These are phyloP conservation scores for Drosophila sechellia DNA, from an alignment of 1,140 invertebrate genomes.

Conservation along the genomic window DNA sequence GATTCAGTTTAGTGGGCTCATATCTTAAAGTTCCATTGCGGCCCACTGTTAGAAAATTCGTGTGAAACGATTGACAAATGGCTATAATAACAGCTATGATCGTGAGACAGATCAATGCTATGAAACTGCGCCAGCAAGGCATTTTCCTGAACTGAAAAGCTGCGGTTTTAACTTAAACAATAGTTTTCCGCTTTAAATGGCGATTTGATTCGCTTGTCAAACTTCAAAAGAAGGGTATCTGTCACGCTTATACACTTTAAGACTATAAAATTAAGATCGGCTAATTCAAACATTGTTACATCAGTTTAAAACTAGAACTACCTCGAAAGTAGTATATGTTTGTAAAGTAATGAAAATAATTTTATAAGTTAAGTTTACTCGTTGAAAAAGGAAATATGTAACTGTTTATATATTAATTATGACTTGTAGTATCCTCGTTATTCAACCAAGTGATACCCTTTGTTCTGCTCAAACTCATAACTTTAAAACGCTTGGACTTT, in stretches of 20 bases:
- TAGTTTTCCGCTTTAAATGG: background rate
- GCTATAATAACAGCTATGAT: background rate
- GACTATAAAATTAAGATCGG: too few species aligned
- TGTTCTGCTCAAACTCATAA: background rate
- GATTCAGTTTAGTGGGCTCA: background rate
- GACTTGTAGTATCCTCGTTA: too few species aligned
- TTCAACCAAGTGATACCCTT: background rate
- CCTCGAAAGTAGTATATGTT: background rate
- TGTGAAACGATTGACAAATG: background rate
- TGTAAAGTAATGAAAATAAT: too few species aligned
- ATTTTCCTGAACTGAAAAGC: conserved; percentile 2
- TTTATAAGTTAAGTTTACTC: too few species aligned
- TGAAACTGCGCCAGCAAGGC: background rate
- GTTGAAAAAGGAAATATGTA: too few species aligned
- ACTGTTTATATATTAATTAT: too few species aligned
- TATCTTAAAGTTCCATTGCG: background rate
- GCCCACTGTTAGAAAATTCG: background rate
- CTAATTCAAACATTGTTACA: too few species aligned
- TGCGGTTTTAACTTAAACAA: too few species aligned
- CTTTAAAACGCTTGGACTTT: conserved; percentile 6
- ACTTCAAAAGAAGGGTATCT: background rate
- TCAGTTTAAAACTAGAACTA: too few species aligned
- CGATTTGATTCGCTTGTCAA: background rate
- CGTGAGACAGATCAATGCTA: background rate
- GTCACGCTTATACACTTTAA: too few species aligned